Conservation (phyloP, 2,797 vertebrate species). For the Chrysocyon brachyurus region DNA sequence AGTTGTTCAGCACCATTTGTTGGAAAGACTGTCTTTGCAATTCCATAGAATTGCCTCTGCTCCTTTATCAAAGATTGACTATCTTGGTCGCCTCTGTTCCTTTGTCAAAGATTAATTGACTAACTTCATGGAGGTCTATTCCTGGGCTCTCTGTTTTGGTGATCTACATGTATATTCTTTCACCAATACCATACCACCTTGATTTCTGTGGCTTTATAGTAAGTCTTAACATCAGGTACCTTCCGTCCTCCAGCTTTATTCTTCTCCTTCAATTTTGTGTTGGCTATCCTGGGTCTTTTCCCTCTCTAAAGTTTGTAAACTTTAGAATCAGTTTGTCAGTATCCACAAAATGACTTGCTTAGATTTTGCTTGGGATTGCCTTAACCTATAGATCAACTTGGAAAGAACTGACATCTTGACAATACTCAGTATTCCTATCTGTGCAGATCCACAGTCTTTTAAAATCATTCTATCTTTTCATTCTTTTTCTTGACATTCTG, state of each 20-base stretch:
- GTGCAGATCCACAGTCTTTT: not conserved
- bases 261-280: not conserved
- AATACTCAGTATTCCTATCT: not conserved
- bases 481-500: conserved; percentile 40
- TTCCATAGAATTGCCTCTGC: not conserved
- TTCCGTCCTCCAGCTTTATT: not conserved
- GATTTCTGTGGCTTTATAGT: not conserved
- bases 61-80: not conserved
- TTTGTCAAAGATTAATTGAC: not conserved
- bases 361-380: not conserved
- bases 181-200: not conserved
- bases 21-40: not conserved
- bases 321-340: not conserved
- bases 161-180: not conserved
- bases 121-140: not conserved
- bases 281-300: not conserved
- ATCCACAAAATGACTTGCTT: not conserved
- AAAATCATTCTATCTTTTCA: not conserved
- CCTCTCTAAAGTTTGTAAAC: not conserved
- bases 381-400: not conserved
- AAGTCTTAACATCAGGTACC: not conserved
- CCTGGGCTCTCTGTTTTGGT: not conserved
- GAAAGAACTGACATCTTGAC: not conserved
- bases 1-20: not conserved
- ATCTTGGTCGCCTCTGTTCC: not conserved